Conservation (phyloP, 2,113 vertebrate species). For the Fulmarus glacialis region DNA sequence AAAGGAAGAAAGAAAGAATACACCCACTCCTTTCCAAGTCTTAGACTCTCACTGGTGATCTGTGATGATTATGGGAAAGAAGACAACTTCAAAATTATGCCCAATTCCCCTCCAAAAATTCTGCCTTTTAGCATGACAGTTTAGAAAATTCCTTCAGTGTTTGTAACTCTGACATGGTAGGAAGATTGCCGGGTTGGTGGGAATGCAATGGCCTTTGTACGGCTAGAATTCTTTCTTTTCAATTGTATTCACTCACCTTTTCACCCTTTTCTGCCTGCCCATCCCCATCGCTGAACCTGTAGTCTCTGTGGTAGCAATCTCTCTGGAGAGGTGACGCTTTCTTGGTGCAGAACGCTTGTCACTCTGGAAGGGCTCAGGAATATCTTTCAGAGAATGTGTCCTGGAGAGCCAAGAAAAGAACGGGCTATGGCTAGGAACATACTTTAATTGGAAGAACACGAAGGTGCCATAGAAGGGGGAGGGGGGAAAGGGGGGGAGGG, state of each 20-base stretch:
- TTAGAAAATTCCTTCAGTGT: neutral
- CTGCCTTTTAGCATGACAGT: neutral
- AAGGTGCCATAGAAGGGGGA: neutral
- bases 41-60: neutral
- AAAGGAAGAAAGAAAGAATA: neutral
- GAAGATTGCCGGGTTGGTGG: neutral
- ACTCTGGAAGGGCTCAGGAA: neutral
- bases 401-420: neutral
- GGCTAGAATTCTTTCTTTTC: neutral
- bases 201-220: neutral
- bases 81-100: neutral
- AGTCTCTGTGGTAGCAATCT: neutral
- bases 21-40: neutral
- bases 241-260: neutral
- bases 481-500: too few relatives aligned
- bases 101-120: neutral
- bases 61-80: neutral
- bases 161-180: neutral
- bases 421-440: neutral
- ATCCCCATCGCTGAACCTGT: neutral
- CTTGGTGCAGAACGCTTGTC: neutral
- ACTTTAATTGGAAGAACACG: neutral
- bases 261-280: neutral
- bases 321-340: neutral
- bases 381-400: neutral